These are phyloP conservation scores for Hydrozoanthus gracilis DNA, from an alignment of 92 coral and sea anemone species.

Conservation along the genomic window DNA sequence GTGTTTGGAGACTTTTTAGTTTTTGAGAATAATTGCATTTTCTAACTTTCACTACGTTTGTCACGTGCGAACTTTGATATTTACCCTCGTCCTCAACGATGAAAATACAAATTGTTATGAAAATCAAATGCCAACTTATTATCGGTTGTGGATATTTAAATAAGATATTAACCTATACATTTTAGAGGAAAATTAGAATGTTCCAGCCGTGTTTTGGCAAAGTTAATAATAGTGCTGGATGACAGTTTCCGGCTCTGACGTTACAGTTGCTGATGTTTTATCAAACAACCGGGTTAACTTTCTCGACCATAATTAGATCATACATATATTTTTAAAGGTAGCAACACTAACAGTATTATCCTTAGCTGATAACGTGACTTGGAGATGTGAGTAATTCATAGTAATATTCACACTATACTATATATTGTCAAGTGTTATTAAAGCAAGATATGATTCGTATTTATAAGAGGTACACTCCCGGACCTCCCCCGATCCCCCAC, in stretches of 20 bases:
- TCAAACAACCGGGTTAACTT: slow-evolving; percentile 8
- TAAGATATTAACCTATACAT: not conserved
- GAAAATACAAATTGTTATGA: not conserved
- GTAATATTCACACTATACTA: slow-evolving; percentile 14
- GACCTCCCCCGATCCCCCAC: slow-evolving; percentile 25
- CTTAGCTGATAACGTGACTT: slow-evolving; percentile 15
- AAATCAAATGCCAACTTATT: slow-evolving; percentile 14
- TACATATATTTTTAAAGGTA: slow-evolving; percentile 16
- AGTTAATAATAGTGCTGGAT: slow-evolving; percentile 15
- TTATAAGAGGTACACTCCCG: slow-evolving; percentile 28
- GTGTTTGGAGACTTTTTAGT: slow-evolving; percentile 18
- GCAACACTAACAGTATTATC: slow-evolving; percentile 20
- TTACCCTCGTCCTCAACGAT: slow-evolving; percentile 15
- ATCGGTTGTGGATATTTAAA: slow-evolving; percentile 14
- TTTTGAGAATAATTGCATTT: slow-evolving; percentile 22
- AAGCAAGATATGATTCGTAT: slow-evolving; percentile 11
- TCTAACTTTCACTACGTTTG: slow-evolving; percentile 13
- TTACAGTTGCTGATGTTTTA: slow-evolving; percentile 16
- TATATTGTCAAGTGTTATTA: slow-evolving; percentile 15
- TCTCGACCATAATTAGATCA: slow-evolving; percentile 16
- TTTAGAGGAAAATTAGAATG: not conserved
- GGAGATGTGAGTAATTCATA: slow-evolving; percentile 20
- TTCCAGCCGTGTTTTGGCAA: slow-evolving; percentile 5
- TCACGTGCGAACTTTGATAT: not conserved
- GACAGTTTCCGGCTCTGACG: slow-evolving; percentile 20